phyloP scores from a whole-genome alignment of 2,888 invertebrate species.

The Harpagoxenus sublaevis region DNA sequence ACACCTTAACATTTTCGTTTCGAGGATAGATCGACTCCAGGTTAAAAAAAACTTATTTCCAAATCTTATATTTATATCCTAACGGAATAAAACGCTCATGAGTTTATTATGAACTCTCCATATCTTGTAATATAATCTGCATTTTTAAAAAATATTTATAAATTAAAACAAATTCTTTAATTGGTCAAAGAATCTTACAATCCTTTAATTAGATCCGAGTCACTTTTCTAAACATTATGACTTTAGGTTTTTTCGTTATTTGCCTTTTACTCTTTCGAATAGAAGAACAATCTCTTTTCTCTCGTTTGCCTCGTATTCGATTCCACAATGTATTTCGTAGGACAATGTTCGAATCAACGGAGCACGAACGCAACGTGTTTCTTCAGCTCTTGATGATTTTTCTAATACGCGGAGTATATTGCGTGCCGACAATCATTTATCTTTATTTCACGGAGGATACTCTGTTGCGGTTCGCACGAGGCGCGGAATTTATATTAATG shows the following conservation, averaged over 20 bases:
- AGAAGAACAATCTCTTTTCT: slow-evolving; percentile 5
- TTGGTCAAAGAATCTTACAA: neutral
- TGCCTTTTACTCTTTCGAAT: neutral
- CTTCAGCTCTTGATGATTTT: slow-evolving; percentile 47
- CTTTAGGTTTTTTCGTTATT: neutral
- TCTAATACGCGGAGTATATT: slow-evolving; percentile 36
- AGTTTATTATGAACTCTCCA: neutral
- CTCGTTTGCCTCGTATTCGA: neutral
- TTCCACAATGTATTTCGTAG: slow-evolving; percentile 10
- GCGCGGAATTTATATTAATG: slow-evolving; percentile 77
- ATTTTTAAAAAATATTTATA: neutral
- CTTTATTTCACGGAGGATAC: slow-evolving; percentile 38
- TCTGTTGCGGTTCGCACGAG: slow-evolving; percentile 68
- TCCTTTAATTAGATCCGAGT: neutral
- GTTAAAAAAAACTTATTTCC: neutral
- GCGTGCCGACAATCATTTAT: slow-evolving; percentile 49
- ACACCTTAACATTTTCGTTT: neutral
- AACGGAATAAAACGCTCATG: neutral
- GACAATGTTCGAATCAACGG: slow-evolving; percentile 32
- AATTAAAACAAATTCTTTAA: slow-evolving; percentile 9
- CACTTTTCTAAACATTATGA: neutral
- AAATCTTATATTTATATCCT: neutral
- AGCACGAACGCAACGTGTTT: slow-evolving; percentile 21
- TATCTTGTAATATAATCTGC: neutral
- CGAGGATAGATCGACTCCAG: neutral